A percentile compares a stretch with the other conserved stretches of the same genome.
These are phyloP conservation scores for Upupa epops DNA, from an alignment of 2,113 vertebrate species.

Conservation along the genomic window DNA sequence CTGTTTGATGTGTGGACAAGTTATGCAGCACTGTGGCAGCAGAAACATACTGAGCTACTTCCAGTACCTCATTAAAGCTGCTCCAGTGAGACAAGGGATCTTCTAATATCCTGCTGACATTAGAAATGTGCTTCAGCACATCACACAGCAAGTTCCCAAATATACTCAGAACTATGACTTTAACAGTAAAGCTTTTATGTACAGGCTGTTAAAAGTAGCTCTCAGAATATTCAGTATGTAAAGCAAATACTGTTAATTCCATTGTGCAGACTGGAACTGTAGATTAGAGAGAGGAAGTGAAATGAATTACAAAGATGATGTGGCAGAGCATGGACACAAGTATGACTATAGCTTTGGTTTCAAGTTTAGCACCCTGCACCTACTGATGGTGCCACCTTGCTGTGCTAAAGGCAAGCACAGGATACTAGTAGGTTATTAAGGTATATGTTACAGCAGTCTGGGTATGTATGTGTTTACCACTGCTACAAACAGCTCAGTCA, in stretches of 20 bases:
- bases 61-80: constrained; percentile 40
- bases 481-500: neutral
- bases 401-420: neutral
- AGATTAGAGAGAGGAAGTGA: neutral
- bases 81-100: constrained; percentile 33
- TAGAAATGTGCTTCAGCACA: constrained; percentile 20
- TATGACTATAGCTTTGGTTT: neutral
- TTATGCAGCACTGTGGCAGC: neutral
- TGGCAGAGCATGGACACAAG: neutral
- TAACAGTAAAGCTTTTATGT: constrained; percentile 7
- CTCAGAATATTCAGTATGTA: neutral
- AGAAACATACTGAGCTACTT: constrained; percentile 26
- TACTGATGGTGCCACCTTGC: neutral
- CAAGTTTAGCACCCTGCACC: neutral
- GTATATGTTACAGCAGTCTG: neutral
- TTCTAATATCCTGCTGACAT: constrained; percentile 34
- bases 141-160: constrained; percentile 28
- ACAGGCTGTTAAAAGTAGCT: neutral
- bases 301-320: neutral
- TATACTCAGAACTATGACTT: constrained; percentile 5
- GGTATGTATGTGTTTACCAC: neutral
- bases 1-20: constrained; percentile 30
- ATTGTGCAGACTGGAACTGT: neutral
- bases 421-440: neutral
- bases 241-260: constrained; percentile 4